These are phyloP conservation scores for Donacobius atricapilla DNA, from an alignment of 2,113 vertebrate genomes.

Conservation along the genomic window DNA sequence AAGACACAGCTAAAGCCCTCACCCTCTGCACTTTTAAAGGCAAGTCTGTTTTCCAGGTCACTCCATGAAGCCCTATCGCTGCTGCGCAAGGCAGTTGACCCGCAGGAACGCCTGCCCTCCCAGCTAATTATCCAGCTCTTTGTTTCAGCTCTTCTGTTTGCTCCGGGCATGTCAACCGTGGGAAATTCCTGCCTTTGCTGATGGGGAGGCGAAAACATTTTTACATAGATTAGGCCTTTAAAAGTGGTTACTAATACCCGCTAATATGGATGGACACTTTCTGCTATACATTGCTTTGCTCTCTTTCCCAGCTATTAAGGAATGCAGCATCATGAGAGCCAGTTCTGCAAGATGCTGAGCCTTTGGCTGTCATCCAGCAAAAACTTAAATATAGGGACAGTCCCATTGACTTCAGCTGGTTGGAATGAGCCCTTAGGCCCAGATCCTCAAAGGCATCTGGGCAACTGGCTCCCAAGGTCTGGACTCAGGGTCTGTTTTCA, in stretches of 20 bases:
- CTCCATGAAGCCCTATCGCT: not conserved
- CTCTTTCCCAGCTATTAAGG: slow-evolving; percentile 49
- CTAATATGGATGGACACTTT: slow-evolving; percentile 38
- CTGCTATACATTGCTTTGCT: slow-evolving; percentile 4
- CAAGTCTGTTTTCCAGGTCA: slow-evolving; percentile 47
- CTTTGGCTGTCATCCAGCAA: slow-evolving; percentile 55
- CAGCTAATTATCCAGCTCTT: not conserved
- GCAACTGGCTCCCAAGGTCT: slow-evolving; percentile 40
- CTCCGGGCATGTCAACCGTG: slow-evolving; percentile 8
- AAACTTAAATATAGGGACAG: slow-evolving; percentile 66
- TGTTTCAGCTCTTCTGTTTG: slow-evolving; percentile 2
- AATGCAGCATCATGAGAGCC: slow-evolving; percentile 57
- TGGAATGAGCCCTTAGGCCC: slow-evolving; percentile 66
- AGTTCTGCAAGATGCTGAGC: slow-evolving; percentile 62
- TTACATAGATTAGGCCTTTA: slow-evolving; percentile 37
- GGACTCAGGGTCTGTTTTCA: not conserved
- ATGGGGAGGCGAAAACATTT: not conserved
- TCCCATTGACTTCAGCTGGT: slow-evolving; percentile 57
- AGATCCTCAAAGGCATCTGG: slow-evolving; percentile 58
- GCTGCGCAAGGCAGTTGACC: not conserved
- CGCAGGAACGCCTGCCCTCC: not conserved
- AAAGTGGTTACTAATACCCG: slow-evolving; percentile 46
- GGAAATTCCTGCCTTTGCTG: slow-evolving; percentile 39
- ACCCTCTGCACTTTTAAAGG: slow-evolving; percentile 4
- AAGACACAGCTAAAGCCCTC: slow-evolving; percentile 26